A percentile compares a stretch with the other conserved stretches of the same genome.
These are phyloP conservation scores for Halesus radiatus DNA, from an alignment of 1,140 invertebrate genomes.

Conservation along the genomic window DNA sequence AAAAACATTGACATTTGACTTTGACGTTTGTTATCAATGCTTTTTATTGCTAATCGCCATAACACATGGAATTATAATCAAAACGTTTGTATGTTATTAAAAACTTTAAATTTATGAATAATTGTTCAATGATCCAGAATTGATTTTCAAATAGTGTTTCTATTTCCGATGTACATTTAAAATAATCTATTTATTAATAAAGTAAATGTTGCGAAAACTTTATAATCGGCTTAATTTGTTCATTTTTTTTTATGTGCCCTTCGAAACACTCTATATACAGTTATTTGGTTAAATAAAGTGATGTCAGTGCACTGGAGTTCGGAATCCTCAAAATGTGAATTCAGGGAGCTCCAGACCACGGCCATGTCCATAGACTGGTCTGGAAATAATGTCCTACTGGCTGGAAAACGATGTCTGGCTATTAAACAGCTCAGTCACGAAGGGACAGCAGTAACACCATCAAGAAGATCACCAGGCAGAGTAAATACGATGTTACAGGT, in stretches of 20 bases:
- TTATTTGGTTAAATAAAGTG: no score
- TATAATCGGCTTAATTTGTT: no score
- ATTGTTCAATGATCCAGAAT: no score
- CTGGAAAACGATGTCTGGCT: slow-evolving; percentile 86
- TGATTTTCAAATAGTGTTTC: no score
- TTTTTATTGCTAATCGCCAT: neutral
- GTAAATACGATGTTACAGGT: slow-evolving; percentile 93
- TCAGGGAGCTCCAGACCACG: slow-evolving; percentile 82
- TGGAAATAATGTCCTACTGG: slow-evolving; percentile 86
- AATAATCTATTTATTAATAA: no score
- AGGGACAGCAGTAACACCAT: slow-evolving; percentile 80
- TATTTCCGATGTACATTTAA: no score
- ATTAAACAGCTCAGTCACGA: slow-evolving; percentile 81
- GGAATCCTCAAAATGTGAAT: slow-evolving; percentile 69
- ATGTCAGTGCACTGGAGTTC: slow-evolving; percentile 70
- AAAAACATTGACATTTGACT: neutral
- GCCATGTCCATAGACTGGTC: slow-evolving; percentile 92
- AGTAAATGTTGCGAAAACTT: no score
- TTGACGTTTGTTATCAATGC: neutral
- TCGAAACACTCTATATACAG: no score
- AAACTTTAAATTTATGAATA: no score
- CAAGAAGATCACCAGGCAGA: slow-evolving; percentile 86
- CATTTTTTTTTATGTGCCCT: no score
- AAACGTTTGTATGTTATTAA: no score
- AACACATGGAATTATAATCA: neutral